Base-by-base conservation (phyloP, 2,113 vertebrate genomes). In the Zapus hudsonius region DNA sequence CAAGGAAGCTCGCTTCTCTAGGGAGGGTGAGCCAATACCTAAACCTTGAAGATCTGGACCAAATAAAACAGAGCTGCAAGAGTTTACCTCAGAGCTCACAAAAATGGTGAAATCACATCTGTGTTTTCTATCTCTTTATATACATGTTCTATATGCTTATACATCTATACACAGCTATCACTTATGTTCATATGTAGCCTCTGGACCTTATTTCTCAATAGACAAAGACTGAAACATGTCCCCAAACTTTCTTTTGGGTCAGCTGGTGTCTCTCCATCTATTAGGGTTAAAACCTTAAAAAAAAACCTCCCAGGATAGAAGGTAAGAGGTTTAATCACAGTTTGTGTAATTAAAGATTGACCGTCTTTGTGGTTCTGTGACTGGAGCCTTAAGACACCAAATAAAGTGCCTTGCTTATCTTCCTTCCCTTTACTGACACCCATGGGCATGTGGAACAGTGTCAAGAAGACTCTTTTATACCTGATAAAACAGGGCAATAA, bases 401-500 rank as follows among this genome's bases (percentile, higher is more conserved):
- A 67, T 90, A 89, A 92, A 78, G 69, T 29, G 79, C 57, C 73
- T 63, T 84, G 23, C 72, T 85, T 91, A 81, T 87, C 64, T 95
- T 44, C 13, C 36, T 94, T 57, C 69, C 64, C 55, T 90, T 88
- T 80, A 55, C 31, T 5, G 4, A 93, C 33, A 89, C 73, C 44
- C 70, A 92, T n/a, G 40, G 59, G 63, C 33, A 69, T 90, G 44
- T 92, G 74, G 74, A 82, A 81, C 61, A 31, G 55, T 85, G 94
- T 61, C 73, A 96, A 87, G 64, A 78, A 91, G 87, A 91, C 80
- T 94, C 44, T 61, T 95, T 92, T 70, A 33, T 81, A 78, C 80
- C 63, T 95, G 84, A 90, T 92, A 86, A 93, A 93, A 82, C 69
- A 87, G 66, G 33, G n/a, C 52, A 95, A 75, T 94, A 78, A 92